Base-by-base conservation (phyloP, 2,888 invertebrate genomes). In the Imbricaverruca yamaguchii region DNA sequence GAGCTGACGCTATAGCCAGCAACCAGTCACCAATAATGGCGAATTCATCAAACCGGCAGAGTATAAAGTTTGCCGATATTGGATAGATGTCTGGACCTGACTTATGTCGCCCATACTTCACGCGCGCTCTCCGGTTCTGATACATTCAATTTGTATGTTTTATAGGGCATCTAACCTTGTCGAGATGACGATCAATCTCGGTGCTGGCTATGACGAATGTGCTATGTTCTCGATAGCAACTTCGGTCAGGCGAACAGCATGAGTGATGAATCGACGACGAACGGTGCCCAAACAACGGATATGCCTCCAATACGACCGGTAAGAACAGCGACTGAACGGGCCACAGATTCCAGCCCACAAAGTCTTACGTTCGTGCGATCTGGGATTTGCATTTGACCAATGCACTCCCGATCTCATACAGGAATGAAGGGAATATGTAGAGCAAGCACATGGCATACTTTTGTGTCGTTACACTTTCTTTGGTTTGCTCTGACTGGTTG, bases 121-220 rank as follows among this genome's bases (percentile, higher is more conserved):
- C n/a, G 13, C 67, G 67, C 6, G 53, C 74, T 53, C 53, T 74
- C 18, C 25, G 39, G 39, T 18, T 74, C 23, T 39, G 74, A 74
- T 74, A 25, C 74, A 53, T 74, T 74, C 25, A 74, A 74, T 74
- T 53, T 74, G 18, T 39, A 25, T 74, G 74, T 18, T 74, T 74
- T 74, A 74, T 74, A 53, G 74, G 74, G 74, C 39, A 53, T 74
- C 53, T 74, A n/a, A n/a, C n/a, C 74, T 18, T 74, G 74, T 74
- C 74, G 39, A 53, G 13, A 13, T 3, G 53, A 3, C 53, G 53
- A 53, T 74, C 39, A 18, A 18, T 74, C 74, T 2, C 23, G 15
- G 53, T 3, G 12, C 39, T 0, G 69, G 25, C 8, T 13, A 53
- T 74, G 74, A 74, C 25, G 74, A 53, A 74, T 74, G 74, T 25